These are phyloP conservation scores for Macrocentrus cingulum DNA, from an alignment of 1,140 invertebrate genomes.

Conservation along the genomic window DNA sequence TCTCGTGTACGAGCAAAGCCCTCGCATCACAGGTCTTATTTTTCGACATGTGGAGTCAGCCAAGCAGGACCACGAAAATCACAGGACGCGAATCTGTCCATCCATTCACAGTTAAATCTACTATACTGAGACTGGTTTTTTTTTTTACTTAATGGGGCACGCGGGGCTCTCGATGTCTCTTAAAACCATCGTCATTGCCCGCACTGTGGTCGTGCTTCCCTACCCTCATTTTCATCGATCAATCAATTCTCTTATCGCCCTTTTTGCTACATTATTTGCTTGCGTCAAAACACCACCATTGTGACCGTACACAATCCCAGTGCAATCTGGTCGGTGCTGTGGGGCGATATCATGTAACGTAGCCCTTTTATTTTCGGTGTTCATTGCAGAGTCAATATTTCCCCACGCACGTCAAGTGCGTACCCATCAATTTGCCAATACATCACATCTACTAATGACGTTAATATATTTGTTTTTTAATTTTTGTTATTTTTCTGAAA, in stretches of 20 bases:
- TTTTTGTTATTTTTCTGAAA: too few species aligned
- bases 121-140: conserved; percentile 43
- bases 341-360: too few species aligned
- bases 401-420: not conserved
- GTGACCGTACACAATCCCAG: too few species aligned
- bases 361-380: not conserved
- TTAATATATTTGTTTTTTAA: too few species aligned
- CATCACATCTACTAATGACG: too few species aligned
- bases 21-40: conserved; percentile 18
- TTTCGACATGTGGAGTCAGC: conserved; percentile 32
- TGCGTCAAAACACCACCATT: conserved; percentile 24
- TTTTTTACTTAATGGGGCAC: conserved; percentile 40
- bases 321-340: too few species aligned
- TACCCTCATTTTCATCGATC: conserved; percentile 16
- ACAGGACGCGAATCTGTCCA: conserved; percentile 33
- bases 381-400: conserved; percentile 1
- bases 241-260: conserved; percentile 30
- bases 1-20: not conserved
- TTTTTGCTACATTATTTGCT: conserved; percentile 6
- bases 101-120: conserved; percentile 36
- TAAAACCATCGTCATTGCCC: conserved; percentile 5
- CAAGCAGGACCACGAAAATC: conserved; percentile 31
- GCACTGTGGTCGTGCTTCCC: too few species aligned
- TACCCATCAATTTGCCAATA: too few species aligned
- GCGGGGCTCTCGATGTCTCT: conserved; percentile 22